Evolutionary conservation across 2,113 vertebrate genomes (phyloP).

Genomic region (Vulpes vulpes): DNA sequence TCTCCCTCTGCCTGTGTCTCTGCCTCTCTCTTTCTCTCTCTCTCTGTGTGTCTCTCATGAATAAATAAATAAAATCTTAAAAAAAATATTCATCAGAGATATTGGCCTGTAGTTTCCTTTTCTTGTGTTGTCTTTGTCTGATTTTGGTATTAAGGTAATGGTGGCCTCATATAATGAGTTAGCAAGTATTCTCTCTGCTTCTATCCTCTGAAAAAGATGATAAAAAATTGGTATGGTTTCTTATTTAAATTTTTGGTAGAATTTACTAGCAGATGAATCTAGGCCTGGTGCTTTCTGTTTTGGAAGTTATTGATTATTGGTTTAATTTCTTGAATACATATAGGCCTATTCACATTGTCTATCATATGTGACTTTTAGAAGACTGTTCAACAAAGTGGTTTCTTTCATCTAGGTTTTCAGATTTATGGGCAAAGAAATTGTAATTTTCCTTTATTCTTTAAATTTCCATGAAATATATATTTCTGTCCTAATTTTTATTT

Average conservation of each 20-base stretch:
- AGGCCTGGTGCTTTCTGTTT: neutral
- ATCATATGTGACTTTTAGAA: neutral
- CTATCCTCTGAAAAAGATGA: neutral
- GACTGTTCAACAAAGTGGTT: neutral
- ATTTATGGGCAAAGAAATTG: neutral
- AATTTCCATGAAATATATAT: neutral
- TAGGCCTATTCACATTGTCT: neutral
- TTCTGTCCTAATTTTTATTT: neutral
- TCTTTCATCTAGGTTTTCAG: neutral
- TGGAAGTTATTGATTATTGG: neutral
- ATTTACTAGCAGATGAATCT: neutral
- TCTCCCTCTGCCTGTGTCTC: no score
- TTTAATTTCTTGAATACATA: neutral
- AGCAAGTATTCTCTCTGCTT: neutral
- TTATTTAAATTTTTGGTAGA: neutral
- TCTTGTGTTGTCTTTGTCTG: neutral
- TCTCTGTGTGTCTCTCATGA: no score
- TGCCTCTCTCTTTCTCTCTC: no score
- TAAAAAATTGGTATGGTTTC: neutral
- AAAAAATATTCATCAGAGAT: neutral
- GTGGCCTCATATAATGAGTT: no score
- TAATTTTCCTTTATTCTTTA: neutral
- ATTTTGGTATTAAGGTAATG: no score
- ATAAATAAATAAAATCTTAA: no score
- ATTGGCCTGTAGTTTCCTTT: neutral